Evolutionary conservation across 2,797 vertebrate species (phyloP).

Genomic region (Onychomys torridus): DNA sequence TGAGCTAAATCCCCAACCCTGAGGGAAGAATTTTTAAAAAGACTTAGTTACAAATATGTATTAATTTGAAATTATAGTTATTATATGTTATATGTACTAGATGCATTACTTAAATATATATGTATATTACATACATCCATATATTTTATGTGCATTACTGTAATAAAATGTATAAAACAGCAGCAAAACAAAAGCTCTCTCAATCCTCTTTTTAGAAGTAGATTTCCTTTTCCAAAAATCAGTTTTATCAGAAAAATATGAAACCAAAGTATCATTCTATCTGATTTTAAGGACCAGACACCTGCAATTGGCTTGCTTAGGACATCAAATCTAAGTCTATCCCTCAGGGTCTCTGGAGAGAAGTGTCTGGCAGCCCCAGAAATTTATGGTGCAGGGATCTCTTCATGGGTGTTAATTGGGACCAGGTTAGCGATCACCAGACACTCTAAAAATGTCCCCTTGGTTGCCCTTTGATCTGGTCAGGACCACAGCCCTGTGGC

Average conservation of each 20-base stretch:
- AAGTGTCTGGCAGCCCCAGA: not conserved
- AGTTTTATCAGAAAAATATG: constrained; percentile 56
- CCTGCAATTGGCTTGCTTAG: constrained; percentile 56
- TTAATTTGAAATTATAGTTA: not conserved
- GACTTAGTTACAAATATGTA: not conserved
- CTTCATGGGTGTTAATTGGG: constrained; percentile 12
- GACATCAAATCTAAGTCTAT: constrained; percentile 39
- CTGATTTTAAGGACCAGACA: constrained; percentile 60
- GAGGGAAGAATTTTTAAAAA: not conserved
- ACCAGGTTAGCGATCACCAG: constrained; percentile 7
- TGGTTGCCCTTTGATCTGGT: not conserved
- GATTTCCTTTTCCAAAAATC: constrained; percentile 48
- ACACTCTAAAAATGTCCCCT: not conserved
- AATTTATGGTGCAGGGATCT: constrained; percentile 46
- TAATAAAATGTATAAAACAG: constrained; percentile 14
- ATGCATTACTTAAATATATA: not conserved
- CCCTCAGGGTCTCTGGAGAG: not conserved
- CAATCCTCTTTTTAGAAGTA: constrained; percentile 23
- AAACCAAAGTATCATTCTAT: constrained; percentile 57
- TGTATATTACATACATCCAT: not conserved
- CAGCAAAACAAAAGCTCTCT: not conserved
- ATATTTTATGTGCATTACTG: not conserved
- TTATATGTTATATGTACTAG: not conserved
- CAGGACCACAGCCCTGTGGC: not conserved
- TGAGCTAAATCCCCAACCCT: too few species aligned